Base-by-base conservation (phyloP, 2,888 invertebrate genomes). In the Atrina japonica region DNA sequence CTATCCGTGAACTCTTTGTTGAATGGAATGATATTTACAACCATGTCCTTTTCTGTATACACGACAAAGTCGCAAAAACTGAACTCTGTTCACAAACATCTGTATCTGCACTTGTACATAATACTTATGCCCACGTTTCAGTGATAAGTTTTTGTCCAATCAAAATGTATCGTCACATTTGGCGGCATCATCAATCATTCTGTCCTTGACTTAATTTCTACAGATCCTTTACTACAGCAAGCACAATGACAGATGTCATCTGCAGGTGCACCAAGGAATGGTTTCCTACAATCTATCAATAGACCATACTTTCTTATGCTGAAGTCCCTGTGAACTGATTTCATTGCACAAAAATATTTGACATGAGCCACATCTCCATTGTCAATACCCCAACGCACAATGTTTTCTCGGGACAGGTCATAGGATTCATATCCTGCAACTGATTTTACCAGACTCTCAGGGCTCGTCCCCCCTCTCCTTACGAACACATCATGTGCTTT, bases 181-280 rank as follows among this genome's bases (percentile, higher is more conserved):
- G 0, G 65, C 66, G 9, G 73, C 72, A 23, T 66, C 45, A 2
- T 49, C 63, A 3, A 65, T 43, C 1, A 43, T 55, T 1, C 11
- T 14, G 7, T 65, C 23, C 25, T 30, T 63, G 50, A 75, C 27
- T 75, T 72, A 3, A 75, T 64, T 35, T 72, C 75, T 3, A 69
- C 1, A 6, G 56, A 50, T n/a, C 75, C 72, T 25, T 35, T 43
- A 35, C 70, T 64, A 59, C 72, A 75, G 45, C 72, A 75, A 1
- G 40, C 11, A 63, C 75, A 75, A 0, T 1, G 45, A 3, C 60
- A 23, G 3, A 71, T 41, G 7, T 66, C 68, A 72, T 72, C 75
- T 29, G 75, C 55, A 41, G 63, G 59, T 18, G 72, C 72, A 5
- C 75, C 72, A 41, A 72, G 45, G 35, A 72, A 75, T 18, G 65